These are phyloP conservation scores for Cynodonichthys magdalenae DNA, from an alignment of 2,797 vertebrate genomes.

Conservation along the genomic window DNA sequence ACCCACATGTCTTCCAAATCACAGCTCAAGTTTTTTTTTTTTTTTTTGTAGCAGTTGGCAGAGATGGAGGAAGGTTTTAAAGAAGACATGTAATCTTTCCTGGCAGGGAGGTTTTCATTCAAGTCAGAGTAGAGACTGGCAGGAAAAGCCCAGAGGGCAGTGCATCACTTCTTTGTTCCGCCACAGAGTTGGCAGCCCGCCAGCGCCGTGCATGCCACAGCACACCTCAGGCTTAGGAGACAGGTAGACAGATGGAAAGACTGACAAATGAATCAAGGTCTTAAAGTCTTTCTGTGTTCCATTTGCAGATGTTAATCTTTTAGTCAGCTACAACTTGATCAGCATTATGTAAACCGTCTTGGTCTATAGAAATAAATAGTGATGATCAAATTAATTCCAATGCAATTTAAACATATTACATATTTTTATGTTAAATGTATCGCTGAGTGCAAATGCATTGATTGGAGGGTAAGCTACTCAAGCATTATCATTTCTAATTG, in stretches of 20 bases:
- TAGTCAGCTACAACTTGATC: constrained; percentile 12
- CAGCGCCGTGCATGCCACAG: constrained; percentile 81
- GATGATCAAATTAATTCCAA: not conserved
- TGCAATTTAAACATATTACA: not conserved
- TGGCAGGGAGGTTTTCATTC: constrained; percentile 81
- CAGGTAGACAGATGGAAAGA: constrained; percentile 55
- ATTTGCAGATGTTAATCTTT: constrained; percentile 32
- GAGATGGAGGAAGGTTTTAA: constrained; percentile 80
- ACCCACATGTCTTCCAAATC: constrained; percentile 12
- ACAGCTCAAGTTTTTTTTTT: constrained; percentile 38
- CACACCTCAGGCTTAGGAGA: constrained; percentile 73
- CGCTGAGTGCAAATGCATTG: not conserved
- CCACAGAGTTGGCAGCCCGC: constrained; percentile 77
- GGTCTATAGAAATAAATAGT: not conserved
- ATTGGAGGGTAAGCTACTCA: not conserved
- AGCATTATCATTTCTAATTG: not conserved
- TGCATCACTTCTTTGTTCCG: constrained; percentile 85
- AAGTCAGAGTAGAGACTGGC: constrained; percentile 69
- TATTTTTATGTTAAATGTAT: not conserved
- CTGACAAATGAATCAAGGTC: constrained; percentile 71
- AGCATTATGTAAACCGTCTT: not conserved
- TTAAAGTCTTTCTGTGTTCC: constrained; percentile 56
- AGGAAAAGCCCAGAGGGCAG: constrained; percentile 78
- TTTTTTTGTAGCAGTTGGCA: constrained; percentile 83
- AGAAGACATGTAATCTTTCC: constrained; percentile 85